Conservation (phyloP, 2,797 vertebrate genomes). For the Varecia variegata region DNA sequence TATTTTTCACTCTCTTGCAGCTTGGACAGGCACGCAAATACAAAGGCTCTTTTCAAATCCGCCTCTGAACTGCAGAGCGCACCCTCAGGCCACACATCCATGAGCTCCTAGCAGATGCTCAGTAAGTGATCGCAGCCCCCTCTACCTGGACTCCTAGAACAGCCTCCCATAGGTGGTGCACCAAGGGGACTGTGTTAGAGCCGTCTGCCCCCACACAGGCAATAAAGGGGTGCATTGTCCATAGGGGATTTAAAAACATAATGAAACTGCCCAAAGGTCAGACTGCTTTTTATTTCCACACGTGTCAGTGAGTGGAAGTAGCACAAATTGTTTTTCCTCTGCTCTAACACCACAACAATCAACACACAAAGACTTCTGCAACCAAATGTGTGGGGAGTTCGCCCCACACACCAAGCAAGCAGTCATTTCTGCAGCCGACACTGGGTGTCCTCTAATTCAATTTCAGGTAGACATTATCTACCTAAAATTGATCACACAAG, state of each 20-base stretch:
- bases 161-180: fast-evolving
- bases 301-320: not conserved
- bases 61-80: not conserved
- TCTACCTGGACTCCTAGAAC: not conserved
- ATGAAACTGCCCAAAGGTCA: not conserved
- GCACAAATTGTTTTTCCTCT: not conserved
- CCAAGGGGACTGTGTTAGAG: fast-evolving
- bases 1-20: not conserved
- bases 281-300: not conserved
- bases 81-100: not conserved
- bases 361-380: not conserved
- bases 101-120: not conserved
- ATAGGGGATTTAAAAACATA: not conserved
- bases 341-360: not conserved
- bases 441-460: not conserved
- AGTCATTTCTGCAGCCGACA: not conserved
- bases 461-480: not conserved
- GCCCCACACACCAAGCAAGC: not conserved
- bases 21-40: not conserved
- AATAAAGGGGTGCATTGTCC: not conserved
- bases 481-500: not conserved
- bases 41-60: conserved; percentile 8
- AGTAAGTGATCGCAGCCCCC: not conserved
- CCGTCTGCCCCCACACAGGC: not conserved
- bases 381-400: not conserved